These are phyloP conservation scores for Dolichomitus sp. DNA, from an alignment of 2,888 invertebrate genomes.

Conservation along the genomic window DNA sequence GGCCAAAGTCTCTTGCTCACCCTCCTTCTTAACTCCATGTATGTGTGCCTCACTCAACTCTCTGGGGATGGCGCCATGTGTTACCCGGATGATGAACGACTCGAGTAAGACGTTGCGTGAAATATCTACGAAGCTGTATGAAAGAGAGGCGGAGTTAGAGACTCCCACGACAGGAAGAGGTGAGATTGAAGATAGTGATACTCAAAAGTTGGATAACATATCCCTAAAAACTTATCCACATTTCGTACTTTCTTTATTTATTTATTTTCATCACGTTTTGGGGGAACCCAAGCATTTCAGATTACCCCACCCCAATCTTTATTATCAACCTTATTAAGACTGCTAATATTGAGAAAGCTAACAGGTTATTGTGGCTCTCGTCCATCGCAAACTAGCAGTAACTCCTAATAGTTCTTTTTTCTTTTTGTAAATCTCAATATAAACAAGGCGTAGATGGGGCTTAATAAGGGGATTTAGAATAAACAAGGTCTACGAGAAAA, in stretches of 20 bases:
- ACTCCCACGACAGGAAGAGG: not conserved
- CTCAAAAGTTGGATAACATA: not conserved
- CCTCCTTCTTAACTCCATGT: constrained; percentile 45
- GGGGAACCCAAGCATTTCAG: not conserved
- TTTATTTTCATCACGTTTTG: not conserved
- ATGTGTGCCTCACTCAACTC: constrained; percentile 46
- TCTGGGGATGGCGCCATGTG: constrained; percentile 79
- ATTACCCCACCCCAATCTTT: too few species aligned
- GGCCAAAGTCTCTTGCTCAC: constrained; percentile 46
- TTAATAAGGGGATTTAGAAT: too few species aligned
- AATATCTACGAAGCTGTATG: constrained; percentile 71
- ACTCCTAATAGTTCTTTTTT: too few species aligned
- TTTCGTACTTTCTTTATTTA: not conserved
- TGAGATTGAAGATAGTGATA: not conserved
- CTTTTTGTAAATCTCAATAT: too few species aligned
- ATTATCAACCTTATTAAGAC: too few species aligned
- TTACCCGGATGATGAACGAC: constrained; percentile 81
- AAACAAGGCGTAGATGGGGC: too few species aligned
- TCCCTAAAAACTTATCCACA: not conserved
- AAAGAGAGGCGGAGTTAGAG: constrained; percentile 29
- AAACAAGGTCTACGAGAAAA: too few species aligned
- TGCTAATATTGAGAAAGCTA: too few species aligned
- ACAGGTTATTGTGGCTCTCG: too few species aligned
- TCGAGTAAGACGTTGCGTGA: constrained; percentile 73
- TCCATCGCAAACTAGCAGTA: too few species aligned